Conservation (phyloP, 2,113 vertebrate species). For the Hyaena hyaena region DNA sequence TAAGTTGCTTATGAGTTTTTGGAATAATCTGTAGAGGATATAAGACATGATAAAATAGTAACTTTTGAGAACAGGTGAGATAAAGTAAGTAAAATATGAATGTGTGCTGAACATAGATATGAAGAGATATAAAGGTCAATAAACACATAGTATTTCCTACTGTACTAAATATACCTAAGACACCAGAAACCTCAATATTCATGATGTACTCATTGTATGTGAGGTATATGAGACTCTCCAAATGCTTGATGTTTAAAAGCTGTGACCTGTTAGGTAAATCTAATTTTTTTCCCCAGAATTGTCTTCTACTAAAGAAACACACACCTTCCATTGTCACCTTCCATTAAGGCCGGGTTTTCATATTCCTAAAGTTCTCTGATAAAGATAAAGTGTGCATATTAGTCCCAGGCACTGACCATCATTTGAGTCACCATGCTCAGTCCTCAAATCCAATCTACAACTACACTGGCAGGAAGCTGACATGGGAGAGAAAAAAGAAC, state of each 20-base stretch:
- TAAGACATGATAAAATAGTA: not conserved
- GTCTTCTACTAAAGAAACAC: not conserved
- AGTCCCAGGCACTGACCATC: accelerated
- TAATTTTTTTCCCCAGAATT: not conserved
- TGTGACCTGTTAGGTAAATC: not conserved
- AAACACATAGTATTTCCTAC: not conserved
- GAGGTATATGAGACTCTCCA: not conserved
- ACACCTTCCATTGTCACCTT: not conserved
- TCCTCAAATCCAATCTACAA: not conserved
- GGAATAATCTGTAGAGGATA: not conserved
- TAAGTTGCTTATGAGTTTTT: not conserved
- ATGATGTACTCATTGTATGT: not conserved
- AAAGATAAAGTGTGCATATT: not conserved
- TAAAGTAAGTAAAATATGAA: not conserved
- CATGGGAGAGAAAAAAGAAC: not conserved
- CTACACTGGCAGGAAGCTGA: too few species aligned
- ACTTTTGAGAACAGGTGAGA: not conserved
- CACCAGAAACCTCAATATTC: not conserved
- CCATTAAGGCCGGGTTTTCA: not conserved
- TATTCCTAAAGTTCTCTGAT: not conserved
- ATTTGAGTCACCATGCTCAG: not conserved
- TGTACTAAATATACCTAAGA: not conserved
- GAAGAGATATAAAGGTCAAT: not conserved
- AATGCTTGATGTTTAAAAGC: not conserved
- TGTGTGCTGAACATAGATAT: not conserved